Conservation (phyloP, 2,113 vertebrate species). For the Pseudorhombus dupliciocellatus region DNA sequence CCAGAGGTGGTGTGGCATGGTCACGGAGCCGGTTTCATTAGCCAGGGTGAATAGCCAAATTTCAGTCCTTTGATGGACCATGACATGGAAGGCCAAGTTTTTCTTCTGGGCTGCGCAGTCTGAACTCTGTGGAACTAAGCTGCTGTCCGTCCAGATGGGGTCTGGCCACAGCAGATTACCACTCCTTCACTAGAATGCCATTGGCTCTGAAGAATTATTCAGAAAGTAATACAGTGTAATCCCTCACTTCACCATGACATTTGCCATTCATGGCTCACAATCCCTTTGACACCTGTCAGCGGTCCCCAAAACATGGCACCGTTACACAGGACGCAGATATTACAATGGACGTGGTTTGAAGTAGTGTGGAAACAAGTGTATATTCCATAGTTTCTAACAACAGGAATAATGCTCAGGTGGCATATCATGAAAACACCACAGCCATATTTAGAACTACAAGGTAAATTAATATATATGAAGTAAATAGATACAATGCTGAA, state of each 20-base stretch:
- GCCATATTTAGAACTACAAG: too few relatives aligned
- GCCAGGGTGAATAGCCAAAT: slow-evolving; percentile 72
- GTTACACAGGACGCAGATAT: slow-evolving; percentile 28
- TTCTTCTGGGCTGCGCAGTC: slow-evolving; percentile 50
- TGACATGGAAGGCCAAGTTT: slow-evolving; percentile 72
- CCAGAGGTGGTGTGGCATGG: slow-evolving; percentile 55
- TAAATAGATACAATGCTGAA: too few relatives aligned
- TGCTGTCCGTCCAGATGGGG: slow-evolving; percentile 74
- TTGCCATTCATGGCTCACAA: slow-evolving; percentile 63
- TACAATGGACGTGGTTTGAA: slow-evolving; percentile 15
- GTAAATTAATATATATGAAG: too few relatives aligned
- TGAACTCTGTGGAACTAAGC: slow-evolving; percentile 73
- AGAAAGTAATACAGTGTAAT: slow-evolving; percentile 73
- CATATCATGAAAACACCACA: too few relatives aligned
- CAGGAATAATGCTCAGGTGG: too few relatives aligned
- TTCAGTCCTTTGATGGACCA: slow-evolving; percentile 77
- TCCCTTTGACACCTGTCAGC: slow-evolving; percentile 68
- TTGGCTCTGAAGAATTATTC: slow-evolving; percentile 66
- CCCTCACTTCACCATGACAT: slow-evolving; percentile 62
- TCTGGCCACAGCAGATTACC: slow-evolving; percentile 71
- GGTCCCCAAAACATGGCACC: slow-evolving; percentile 22
- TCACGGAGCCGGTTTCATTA: slow-evolving; percentile 71
- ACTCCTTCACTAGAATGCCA: slow-evolving; percentile 48
- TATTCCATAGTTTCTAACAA: too few relatives aligned
- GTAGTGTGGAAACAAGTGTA: slow-evolving; percentile 1